These are phyloP conservation scores for Paramacrobiotus metropolitanus DNA, from an alignment of 1,140 invertebrate genomes.

Conservation along the genomic window DNA sequence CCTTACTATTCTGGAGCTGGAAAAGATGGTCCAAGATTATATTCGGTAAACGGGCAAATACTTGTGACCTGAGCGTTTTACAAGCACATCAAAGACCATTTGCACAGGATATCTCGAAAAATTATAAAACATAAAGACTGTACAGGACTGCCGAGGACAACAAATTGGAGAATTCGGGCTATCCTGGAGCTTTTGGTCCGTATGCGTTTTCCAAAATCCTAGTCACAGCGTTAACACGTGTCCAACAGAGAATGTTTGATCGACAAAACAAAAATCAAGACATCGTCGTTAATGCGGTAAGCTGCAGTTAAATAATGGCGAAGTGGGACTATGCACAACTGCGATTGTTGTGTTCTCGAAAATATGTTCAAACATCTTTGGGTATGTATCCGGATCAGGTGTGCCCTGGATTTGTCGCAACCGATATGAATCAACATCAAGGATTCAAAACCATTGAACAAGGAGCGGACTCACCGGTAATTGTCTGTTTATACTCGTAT, in stretches of 20 bases:
- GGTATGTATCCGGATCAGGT: too few relatives aligned
- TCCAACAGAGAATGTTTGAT: conserved; percentile 37
- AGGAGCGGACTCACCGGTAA: neutral
- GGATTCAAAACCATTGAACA: neutral
- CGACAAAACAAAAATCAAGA: conserved; percentile 25
- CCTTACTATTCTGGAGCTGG: neutral
- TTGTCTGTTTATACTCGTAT: neutral
- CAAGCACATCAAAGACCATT: neutral
- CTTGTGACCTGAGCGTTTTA: too few relatives aligned
- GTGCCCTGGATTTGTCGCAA: neutral
- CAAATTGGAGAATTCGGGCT: too few relatives aligned
- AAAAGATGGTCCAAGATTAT: neutral
- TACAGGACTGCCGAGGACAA: neutral
- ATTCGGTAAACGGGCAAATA: too few relatives aligned
- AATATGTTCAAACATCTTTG: too few relatives aligned
- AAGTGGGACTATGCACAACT: too few relatives aligned
- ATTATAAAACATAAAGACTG: neutral
- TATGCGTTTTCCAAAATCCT: conserved; percentile 43
- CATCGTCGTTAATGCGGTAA: conserved; percentile 37
- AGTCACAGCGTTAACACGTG: conserved; percentile 31
- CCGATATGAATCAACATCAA: neutral
- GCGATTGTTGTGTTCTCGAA: too few relatives aligned
- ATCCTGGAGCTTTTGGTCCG: conserved; percentile 16
- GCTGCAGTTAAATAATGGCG: too few relatives aligned
- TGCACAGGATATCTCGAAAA: neutral